Base-by-base conservation (phyloP, 1,140 invertebrate species). In the Piezodorus guildinii region DNA sequence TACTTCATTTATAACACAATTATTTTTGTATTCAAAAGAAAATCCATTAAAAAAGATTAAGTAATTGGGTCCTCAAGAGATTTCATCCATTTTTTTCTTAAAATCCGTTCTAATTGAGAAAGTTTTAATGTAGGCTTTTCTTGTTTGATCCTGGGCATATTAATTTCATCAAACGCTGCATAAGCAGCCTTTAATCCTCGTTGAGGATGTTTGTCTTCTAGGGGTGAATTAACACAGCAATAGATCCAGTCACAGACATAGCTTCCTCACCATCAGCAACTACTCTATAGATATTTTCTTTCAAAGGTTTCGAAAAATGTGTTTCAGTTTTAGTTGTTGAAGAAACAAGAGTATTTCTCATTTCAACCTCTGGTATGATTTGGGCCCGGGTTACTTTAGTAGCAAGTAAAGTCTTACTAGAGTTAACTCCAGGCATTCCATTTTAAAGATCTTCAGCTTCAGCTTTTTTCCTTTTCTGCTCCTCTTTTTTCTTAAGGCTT, bases 21-120 rank as follows among this genome's bases (percentile, higher is more conserved):
- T 16, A 56, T n/a, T 14, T 27, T 8, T 17, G 2, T 25, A 39
- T 43, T 17, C 30, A 19, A 59, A 21, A 30, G 45, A 63, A n/a
- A 63, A 21, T 46, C n/a, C 58, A 59, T 54, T 51, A 70, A 75
- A 39, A 39, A 5, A 39, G 34, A 39, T 71, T 96, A 87, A 75
- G 96, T 97, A n/a, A 97, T 73, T 25, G 96, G 96, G 79, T 99
- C 99, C 69, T 96, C 88, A 0, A 93, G 85, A 1, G 94, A 96
- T 74, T 98, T 98, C 77, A 90, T 85, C 95, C 96, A 99, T 77
- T 98, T 93, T 75, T 90, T 91, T 70, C 83, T 83, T 3, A 91
- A 73, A 67, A 91, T 77, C 75, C 91, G 88, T 73, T 91, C 91
- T 56, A 91, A 77, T 73, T 91, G 89, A 52, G 88, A 88, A 62